Evolutionary conservation across 2,797 vertebrate genomes (phyloP), one percentile per base, ranked within the genome.

Genomic region (Paedocypris micromegethes): DNA sequence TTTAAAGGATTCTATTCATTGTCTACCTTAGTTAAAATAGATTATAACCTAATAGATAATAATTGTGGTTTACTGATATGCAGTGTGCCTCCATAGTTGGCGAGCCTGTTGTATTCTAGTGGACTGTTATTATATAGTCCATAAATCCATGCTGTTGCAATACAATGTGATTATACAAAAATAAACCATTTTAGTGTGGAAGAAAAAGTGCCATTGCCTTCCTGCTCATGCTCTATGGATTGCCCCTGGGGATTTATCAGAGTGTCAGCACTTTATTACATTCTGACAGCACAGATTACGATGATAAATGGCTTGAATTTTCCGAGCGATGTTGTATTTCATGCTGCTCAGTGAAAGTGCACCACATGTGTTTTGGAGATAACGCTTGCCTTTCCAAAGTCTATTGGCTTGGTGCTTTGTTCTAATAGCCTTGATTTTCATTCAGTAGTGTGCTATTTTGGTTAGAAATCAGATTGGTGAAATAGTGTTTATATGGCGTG

Each of bases 211-310:
- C 23, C 23, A 23, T 23, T 23, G 23, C 23, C 48, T 23, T 55
- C 7, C 39, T 47, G 47, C 40, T 57, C 5, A 71, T 38, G 47
- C 37, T 58, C 8, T 68, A 5, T n/a, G 5, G 42, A 57, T 57
- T 43, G 45, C 70, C 65, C 48, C 3, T 1, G 58, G 70, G 69
- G 62, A 78, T 80, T 70, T 64, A 79, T 78, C 74, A 71, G 50
- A 75, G 69, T 73, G 78, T 80, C 77, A 77, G 76, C 76, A 73
- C 64, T 74, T 75, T 78, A 83, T 78, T 81, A 77, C 50, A 39
- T 48, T 64, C 64, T 77, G 73, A 48, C 79, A 76, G 78, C 50
- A 71, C 47, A 68, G 72, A 76, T 79, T 77, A 78, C 70, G 70
- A 78, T 78, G 79, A 78, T 58, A 75, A 78, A 81, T 79, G 76